phyloP scores from a whole-genome alignment of 2,113 vertebrate species.

The Theropithecus gelada region DNA sequence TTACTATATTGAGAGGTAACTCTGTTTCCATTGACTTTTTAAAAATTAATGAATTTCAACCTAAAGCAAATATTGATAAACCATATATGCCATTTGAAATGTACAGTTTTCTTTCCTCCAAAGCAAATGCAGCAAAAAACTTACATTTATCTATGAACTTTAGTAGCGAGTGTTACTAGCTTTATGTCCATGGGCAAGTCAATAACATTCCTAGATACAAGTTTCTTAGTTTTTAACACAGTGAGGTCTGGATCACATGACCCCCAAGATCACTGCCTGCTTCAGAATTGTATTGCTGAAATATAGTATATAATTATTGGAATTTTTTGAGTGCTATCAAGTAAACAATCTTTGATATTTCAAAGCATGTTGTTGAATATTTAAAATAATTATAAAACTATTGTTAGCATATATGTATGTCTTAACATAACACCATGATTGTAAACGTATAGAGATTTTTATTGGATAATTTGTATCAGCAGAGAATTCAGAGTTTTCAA shows the following conservation, averaged over 20 bases:
- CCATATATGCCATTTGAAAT: conserved; percentile 4
- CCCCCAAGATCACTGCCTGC: not conserved
- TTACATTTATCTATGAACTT: not conserved
- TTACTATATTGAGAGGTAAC: not conserved
- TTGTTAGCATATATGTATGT: not conserved
- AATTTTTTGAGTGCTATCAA: not conserved
- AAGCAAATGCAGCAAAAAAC: conserved; percentile 11
- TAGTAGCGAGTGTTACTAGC: not conserved
- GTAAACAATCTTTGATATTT: conserved; percentile 34
- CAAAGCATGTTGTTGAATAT: not conserved
- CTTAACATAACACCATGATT: not conserved
- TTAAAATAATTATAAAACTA: not conserved
- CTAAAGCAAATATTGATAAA: conserved; percentile 26
- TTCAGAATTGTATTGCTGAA: not conserved
- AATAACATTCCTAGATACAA: conserved; percentile 5
- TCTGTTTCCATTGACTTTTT: not conserved
- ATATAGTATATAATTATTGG: not conserved
- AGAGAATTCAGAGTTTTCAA: conserved; percentile 19
- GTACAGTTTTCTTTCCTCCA: not conserved
- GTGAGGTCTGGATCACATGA: not conserved
- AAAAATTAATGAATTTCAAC: conserved; percentile 22
- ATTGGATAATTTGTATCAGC: not conserved
- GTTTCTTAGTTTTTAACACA: conserved; percentile 14
- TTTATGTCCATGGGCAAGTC: not conserved
- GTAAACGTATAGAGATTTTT: conserved; percentile 4